Evolutionary conservation across 2,797 vertebrate species (phyloP), one percentile per base, ranked within the genome.

Genomic region (Siniperca undulata): DNA sequence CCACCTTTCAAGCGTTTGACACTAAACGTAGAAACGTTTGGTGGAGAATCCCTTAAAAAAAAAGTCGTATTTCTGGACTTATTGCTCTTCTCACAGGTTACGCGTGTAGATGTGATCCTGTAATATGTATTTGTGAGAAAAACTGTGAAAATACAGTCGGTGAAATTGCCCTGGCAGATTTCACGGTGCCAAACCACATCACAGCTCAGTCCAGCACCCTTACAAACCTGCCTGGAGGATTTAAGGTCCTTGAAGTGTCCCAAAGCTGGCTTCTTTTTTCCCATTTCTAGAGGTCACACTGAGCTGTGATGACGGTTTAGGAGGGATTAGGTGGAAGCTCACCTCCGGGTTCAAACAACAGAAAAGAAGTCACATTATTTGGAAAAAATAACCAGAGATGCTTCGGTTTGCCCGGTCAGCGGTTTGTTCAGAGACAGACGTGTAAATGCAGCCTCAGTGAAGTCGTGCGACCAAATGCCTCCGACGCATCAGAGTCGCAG

Each of bases 101-200:
- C 22, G 3, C 2, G 3, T 3, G 9, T 2, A 12, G 34, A 30
- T 2, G 6, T 20, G 12, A 48, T 36, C 12, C 1, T 36, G 27
- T 27, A 2, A 2, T 46, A 17, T 13, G 24, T 19, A 38, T 73
- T 12, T 22, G 19, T 34, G 27, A 14, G 36, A 53, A 14, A 20
- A 50, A 27, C 4, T 59, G 48, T 46, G 27, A 40, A 66, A 17
- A 36, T 22, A n/a, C 30, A 30, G 34, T 1, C 0, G 22, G 53
- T 11, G 53, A 68, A 38, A 44, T 22, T 5, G 0, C 24, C 58
- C 66, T 55, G 46, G 44, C 22, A 30, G 34, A 61, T 34, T 22
- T 50, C 2, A 40, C 50, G 59, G 34, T 74, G 72, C 12, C 19
- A n/a, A 22, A 62, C n/a, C 71, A 55, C 19, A 34, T 78, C 50